These are phyloP conservation scores for Forbesichthys agassizii DNA, from an alignment of 2,113 vertebrate species.

Conservation along the genomic window DNA sequence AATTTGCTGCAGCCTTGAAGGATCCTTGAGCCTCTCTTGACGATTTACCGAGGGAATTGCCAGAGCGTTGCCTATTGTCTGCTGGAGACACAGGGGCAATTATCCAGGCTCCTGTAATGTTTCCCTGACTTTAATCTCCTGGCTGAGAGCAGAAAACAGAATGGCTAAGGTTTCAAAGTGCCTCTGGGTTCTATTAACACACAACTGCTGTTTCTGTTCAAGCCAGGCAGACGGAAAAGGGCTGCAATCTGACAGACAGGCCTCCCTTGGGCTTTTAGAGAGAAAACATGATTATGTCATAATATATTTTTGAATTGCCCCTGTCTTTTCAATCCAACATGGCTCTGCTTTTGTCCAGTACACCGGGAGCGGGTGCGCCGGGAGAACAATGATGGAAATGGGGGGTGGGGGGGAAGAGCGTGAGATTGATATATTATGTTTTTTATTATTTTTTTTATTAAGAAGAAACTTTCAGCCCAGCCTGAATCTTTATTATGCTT, in stretches of 20 bases:
- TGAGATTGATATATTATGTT: constrained; percentile 28
- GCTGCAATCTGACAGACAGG: constrained; percentile 73
- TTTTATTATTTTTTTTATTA: background rate
- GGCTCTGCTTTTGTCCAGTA: constrained; percentile 69
- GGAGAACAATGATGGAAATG: constrained; percentile 24
- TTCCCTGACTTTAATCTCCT: constrained; percentile 81
- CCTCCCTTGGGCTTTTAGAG: constrained; percentile 72
- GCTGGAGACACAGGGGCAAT: constrained; percentile 74
- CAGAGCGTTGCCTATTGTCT: constrained; percentile 79
- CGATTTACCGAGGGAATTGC: constrained; percentile 75
- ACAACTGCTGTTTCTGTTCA: constrained; percentile 75
- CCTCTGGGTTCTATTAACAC: constrained; percentile 82
- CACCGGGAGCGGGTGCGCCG: constrained; percentile 58
- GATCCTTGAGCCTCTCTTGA: constrained; percentile 77
- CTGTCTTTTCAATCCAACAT: constrained; percentile 71
- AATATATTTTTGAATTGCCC: constrained; percentile 77
- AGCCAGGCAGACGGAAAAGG: constrained; percentile 62
- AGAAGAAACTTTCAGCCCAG: constrained; percentile 12
- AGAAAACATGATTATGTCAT: constrained; percentile 83
- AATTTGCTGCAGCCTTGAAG: constrained; percentile 77
- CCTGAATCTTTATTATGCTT: background rate
- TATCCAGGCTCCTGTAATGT: constrained; percentile 81
- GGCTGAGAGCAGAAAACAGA: constrained; percentile 76
- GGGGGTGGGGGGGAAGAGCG: constrained; percentile 25
- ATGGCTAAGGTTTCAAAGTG: constrained; percentile 77